Evolutionary conservation across 2,113 vertebrate genomes (phyloP), one percentile per base, ranked within the genome.

Genomic region (Malurus cyaneus): DNA sequence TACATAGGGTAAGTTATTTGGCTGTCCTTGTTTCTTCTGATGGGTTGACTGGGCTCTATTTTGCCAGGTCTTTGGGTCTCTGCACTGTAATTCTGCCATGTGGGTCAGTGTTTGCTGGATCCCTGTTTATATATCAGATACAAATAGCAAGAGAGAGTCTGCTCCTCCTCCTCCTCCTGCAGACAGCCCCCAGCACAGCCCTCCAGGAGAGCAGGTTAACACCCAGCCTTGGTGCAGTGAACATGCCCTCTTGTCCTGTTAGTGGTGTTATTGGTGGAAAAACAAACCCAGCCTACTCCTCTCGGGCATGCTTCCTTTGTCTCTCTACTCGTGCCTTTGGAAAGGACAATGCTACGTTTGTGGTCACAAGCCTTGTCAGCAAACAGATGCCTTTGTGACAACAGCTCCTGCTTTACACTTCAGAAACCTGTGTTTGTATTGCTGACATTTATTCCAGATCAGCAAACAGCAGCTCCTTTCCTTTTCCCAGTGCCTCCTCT

Each of bases 331-430:
- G 66, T 72, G 65, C 44, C 34, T 91, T 70, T 73, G 47, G 47
- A 66, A 88, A 67, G 64, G 82, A 90, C 76, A 96, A 71, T 56
- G 49, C 24, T 13, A 9, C 3, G 0, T 62, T 85, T 94, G 64
- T 95, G 86, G 85, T 78, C 86, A 93, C 49, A 92, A 87, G 73
- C 53, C 74, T 62, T 95, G 93, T 80, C 54, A 86, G 94, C 91
- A 96, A 97, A 96, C 80, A 96, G 56, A 76, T 32, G 88, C 62
- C 78, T 93, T 91, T 95, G 78, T 95, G 80, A 79, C 61, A 74
- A 47, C 32, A 72, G 56, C 31, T 72, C 47, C 88, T 93, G 39
- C 50, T 89, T 85, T 74, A 52, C 85, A 77, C 79, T 96, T 85
- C 49, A 69, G 36, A 96, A 93, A 65, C 2, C 0, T 24, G n/a